Base-by-base conservation (phyloP, 2,888 invertebrate species). In the Folsomia manolachei region DNA sequence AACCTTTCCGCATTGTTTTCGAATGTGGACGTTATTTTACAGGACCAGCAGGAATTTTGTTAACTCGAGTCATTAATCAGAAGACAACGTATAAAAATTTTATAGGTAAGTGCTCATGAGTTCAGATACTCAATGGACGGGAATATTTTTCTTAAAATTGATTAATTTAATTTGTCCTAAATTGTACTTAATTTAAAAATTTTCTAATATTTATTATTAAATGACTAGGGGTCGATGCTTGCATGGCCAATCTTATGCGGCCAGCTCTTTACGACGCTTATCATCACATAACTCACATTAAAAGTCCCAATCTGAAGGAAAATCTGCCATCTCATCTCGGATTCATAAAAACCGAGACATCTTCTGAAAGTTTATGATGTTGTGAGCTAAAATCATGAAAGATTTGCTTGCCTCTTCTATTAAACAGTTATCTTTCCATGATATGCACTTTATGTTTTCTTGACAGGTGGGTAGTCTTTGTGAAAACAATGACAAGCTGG, bases 361-460 rank as follows among this genome's bases (percentile, higher is more conserved):
- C n/a, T n/a, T n/a, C n/a, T n/a, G n/a, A n/a, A 56, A n/a, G 24
- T 70, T 66, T 73, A 70, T 27, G 73, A 73, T 70, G 70, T 73
- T 51, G 71, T 71, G 66, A 24, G 68, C 14, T 39, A 39, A 39
- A n/a, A n/a, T n/a, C n/a, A n/a, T n/a, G n/a, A n/a, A n/a, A n/a
- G n/a, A n/a, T n/a, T n/a, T n/a, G n/a, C n/a, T n/a, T n/a, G n/a
- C n/a, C n/a, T n/a, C n/a, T n/a, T n/a, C n/a, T n/a, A n/a, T n/a
- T n/a, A n/a, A n/a, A n/a, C n/a, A n/a, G n/a, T n/a, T n/a, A n/a
- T n/a, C n/a, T n/a, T n/a, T n/a, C n/a, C n/a, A n/a, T n/a, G n/a
- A n/a, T n/a, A n/a, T n/a, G n/a, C n/a, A n/a, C n/a, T n/a, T n/a
- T n/a, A n/a, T n/a, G n/a, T n/a, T n/a, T n/a, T n/a, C n/a, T n/a